Evolutionary conservation across 2,113 vertebrate species (phyloP).

Genomic region (Eretmochelys imbricata): DNA sequence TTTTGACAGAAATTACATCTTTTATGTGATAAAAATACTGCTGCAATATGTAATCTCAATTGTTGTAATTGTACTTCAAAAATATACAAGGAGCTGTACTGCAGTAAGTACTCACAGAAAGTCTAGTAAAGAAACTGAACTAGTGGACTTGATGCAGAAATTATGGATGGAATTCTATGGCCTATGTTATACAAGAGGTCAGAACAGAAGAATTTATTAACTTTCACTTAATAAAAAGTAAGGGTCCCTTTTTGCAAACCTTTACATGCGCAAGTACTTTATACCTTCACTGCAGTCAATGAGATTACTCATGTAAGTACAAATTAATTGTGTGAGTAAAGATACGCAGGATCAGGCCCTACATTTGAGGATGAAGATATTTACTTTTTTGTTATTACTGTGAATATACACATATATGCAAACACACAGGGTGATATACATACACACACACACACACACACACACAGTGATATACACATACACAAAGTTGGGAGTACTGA

Average conservation of each 20-base stretch:
- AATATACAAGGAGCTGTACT: background rate
- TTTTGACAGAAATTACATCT: conserved; percentile 12
- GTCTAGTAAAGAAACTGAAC: background rate
- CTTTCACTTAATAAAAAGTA: background rate
- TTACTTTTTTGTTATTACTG: background rate
- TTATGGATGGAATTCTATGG: background rate
- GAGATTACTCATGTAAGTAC: background rate
- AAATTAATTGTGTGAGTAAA: background rate
- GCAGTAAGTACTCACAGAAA: background rate
- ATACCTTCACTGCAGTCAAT: background rate
- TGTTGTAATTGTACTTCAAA: background rate
- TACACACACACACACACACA: too few species aligned
- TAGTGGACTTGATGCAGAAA: background rate
- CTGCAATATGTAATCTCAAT: background rate
- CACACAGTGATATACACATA: background rate
- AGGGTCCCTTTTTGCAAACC: background rate
- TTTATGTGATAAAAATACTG: conserved; percentile 14
- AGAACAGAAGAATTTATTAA: background rate
- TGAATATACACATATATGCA: background rate
- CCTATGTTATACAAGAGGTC: background rate
- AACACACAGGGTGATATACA: too few species aligned
- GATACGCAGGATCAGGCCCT: background rate
- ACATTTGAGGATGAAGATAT: background rate
- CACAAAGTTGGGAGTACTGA: background rate
- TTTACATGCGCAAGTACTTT: background rate